Evolutionary conservation across 2,797 vertebrate genomes (phyloP).

Genomic region (Bryconaethiops microstoma): DNA sequence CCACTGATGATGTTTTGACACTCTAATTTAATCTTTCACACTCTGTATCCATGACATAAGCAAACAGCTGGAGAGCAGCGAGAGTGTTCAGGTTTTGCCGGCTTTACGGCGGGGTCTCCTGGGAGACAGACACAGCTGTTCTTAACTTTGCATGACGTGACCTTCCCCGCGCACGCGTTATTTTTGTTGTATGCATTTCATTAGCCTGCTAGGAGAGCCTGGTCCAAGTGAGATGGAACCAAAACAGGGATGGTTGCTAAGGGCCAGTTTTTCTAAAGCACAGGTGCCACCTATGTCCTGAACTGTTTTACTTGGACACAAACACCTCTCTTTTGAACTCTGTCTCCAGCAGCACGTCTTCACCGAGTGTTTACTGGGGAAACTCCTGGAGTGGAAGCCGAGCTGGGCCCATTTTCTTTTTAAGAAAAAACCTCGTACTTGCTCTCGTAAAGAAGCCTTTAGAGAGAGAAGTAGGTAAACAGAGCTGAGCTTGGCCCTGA

Average conservation of each 20-base stretch:
- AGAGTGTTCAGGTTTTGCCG: not conserved
- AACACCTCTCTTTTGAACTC: constrained; percentile 33
- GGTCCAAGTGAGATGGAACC: constrained; percentile 39
- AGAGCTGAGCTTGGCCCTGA: constrained; percentile 38
- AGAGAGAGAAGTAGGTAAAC: constrained; percentile 36
- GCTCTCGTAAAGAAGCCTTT: constrained; percentile 34
- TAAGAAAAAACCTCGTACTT: not conserved
- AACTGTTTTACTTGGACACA: constrained; percentile 46
- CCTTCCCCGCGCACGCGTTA: constrained; percentile 64
- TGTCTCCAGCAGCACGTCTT: constrained; percentile 32
- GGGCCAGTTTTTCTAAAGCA: constrained; percentile 22
- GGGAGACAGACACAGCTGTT: constrained; percentile 62
- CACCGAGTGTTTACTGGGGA: constrained; percentile 38
- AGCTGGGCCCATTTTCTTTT: not conserved
- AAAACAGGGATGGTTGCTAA: constrained; percentile 59
- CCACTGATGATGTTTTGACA: constrained; percentile 20
- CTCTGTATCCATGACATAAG: constrained; percentile 49
- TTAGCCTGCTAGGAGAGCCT: constrained; percentile 65
- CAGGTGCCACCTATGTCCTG: constrained; percentile 44
- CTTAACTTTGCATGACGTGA: constrained; percentile 56
- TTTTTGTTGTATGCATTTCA: constrained; percentile 66
- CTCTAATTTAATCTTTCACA: constrained; percentile 41
- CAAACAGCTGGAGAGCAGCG: constrained; percentile 43
- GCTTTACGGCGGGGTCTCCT: constrained; percentile 9
- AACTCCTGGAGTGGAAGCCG: constrained; percentile 37